These are phyloP conservation scores for Lasioglossum albipes DNA, from an alignment of 1,140 invertebrate species.

Conservation along the genomic window DNA sequence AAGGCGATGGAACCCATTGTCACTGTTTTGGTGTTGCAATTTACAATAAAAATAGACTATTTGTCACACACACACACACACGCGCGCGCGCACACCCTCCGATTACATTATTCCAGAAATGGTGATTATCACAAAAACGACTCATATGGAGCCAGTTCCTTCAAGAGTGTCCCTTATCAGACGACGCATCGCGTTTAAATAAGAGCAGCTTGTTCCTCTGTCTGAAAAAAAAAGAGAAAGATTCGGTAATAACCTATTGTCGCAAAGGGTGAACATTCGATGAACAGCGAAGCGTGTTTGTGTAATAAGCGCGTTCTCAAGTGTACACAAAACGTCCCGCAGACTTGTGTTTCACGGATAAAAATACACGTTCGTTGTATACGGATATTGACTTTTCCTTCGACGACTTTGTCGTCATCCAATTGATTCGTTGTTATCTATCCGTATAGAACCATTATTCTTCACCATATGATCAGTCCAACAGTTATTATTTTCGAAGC, in stretches of 20 bases:
- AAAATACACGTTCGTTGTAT: not conserved
- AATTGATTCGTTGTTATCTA: too few species aligned
- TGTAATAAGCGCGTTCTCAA: not conserved
- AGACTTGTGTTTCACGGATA: not conserved
- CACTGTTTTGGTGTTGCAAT: constrained; percentile 13
- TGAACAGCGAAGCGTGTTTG: not conserved
- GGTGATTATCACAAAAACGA: constrained; percentile 32
- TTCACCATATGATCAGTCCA: constrained; percentile 1
- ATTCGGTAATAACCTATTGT: constrained; percentile 9
- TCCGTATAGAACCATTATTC: not conserved
- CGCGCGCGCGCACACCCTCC: not conserved
- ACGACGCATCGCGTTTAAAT: constrained; percentile 32
- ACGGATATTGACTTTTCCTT: not conserved
- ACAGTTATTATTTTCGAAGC: not conserved
- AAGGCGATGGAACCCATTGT: constrained; percentile 80
- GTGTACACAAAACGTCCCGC: not conserved
- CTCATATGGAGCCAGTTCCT: constrained; percentile 16
- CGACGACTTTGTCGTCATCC: not conserved
- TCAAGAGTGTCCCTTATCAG: constrained; percentile 30
- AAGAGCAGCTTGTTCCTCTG: constrained; percentile 12
- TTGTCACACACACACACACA: not conserved
- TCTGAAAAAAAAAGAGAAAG: constrained; percentile 25
- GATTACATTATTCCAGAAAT: constrained; percentile 44
- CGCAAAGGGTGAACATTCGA: not conserved
- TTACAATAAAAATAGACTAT: constrained; percentile 38